Evolutionary conservation across 2,113 vertebrate genomes (phyloP).

Genomic region (Lepisosteus osseus): DNA sequence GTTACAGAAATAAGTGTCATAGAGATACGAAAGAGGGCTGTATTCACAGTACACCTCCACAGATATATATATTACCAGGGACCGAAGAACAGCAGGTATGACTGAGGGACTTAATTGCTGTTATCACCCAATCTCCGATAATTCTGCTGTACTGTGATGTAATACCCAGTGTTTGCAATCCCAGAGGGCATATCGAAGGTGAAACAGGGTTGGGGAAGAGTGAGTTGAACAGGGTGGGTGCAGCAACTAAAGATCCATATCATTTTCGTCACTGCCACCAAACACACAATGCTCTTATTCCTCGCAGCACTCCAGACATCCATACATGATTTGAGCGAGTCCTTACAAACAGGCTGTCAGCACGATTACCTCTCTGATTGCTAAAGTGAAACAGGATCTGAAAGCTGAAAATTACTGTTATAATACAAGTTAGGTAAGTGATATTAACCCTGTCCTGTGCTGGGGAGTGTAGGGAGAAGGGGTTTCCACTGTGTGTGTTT

Average conservation of each 20-base stretch:
- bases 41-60: too few relatives aligned
- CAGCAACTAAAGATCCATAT: neutral
- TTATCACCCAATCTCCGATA: too few relatives aligned
- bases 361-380: constrained; percentile 26
- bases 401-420: constrained; percentile 27
- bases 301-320: neutral
- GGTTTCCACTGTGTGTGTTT: neutral
- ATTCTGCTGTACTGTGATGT: too few relatives aligned
- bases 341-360: constrained; percentile 23
- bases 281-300: neutral
- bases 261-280: neutral
- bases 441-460: constrained; percentile 16
- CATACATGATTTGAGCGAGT: constrained; percentile 4
- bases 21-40: too few relatives aligned
- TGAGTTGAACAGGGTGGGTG: neutral
- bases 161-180: too few relatives aligned
- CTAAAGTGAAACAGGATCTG: constrained; percentile 19
- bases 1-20: too few relatives aligned
- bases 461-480: neutral
- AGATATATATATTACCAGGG: too few relatives aligned
- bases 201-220: neutral
- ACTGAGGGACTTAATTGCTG: too few relatives aligned
- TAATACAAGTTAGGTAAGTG: constrained; percentile 26
- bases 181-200: neutral
- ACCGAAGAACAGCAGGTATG: too few relatives aligned